A percentile compares a stretch with the other conserved stretches of the same genome.
These are phyloP conservation scores for Cataglyphis cursor DNA, from an alignment of 2,888 invertebrate genomes.

Conservation along the genomic window DNA sequence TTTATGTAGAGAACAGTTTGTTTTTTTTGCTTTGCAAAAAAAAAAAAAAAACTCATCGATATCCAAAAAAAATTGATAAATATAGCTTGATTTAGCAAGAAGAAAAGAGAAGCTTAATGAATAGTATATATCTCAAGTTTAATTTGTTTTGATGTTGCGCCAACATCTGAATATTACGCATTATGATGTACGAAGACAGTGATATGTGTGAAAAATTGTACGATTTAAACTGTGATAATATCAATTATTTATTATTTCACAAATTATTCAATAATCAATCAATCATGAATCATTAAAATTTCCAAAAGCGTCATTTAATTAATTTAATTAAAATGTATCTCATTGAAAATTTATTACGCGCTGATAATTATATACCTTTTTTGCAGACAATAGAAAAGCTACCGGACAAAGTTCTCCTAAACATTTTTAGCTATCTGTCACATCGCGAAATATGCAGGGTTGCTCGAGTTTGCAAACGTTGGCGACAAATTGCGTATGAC, in stretches of 20 bases:
- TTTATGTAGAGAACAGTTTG: too few species aligned
- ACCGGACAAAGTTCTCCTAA: conserved; percentile 98
- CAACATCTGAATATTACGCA: background rate
- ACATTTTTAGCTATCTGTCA: conserved; percentile 97
- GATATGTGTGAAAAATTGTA: background rate
- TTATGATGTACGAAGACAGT: background rate
- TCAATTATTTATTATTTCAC: background rate
- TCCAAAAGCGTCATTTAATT: background rate
- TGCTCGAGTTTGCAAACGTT: conserved; percentile 97
- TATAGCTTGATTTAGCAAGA: background rate
- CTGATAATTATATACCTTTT: background rate
- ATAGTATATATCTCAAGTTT: conserved; percentile 9
- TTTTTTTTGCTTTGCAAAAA: too few species aligned
- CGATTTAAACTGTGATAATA: background rate
- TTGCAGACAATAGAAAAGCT: conserved; percentile 97
- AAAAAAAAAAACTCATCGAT: background rate
- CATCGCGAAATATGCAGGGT: conserved; percentile 98
- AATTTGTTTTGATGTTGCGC: conserved; percentile 13
- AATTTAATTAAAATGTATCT: background rate
- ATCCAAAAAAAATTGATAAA: conserved; percentile 1
- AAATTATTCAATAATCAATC: background rate
- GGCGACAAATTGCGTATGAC: conserved; percentile 98
- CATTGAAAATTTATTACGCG: background rate
- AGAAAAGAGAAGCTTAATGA: background rate
- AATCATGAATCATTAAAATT: background rate